Percentiles rank a stretch among this genome's conserved stretches.
These are phyloP conservation scores for Catostylus mosaicus DNA, from an alignment of 30 jellyfish, hydroid and myxozoan genomes.

Conservation along the genomic window DNA sequence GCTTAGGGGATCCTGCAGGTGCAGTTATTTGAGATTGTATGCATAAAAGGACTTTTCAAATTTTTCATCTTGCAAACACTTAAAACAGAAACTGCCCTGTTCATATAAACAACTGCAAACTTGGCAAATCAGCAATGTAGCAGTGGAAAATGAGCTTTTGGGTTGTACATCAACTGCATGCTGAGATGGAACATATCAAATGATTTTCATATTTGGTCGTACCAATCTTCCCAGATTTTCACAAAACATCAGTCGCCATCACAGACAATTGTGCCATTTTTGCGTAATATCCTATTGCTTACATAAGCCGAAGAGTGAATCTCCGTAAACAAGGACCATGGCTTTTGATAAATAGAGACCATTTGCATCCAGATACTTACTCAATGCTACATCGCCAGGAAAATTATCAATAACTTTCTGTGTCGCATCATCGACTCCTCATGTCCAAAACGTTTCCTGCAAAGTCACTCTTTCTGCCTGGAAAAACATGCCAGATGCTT, in stretches of 20 bases:
- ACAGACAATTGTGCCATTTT: too few species aligned
- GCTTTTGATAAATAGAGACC: slow-evolving; percentile 40
- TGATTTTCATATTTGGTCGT: too few species aligned
- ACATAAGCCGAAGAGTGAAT: not conserved
- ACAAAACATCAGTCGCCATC: too few species aligned
- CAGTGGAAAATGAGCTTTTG: slow-evolving; percentile 2
- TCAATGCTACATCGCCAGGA: slow-evolving; percentile 35
- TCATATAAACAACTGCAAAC: slow-evolving; percentile 13
- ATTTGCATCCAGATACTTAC: slow-evolving; percentile 21
- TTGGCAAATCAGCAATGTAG: slow-evolving; percentile 10
- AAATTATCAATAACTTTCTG: slow-evolving; percentile 26
- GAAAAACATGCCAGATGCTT: slow-evolving; percentile 22
- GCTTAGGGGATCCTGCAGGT: slow-evolving; percentile 16
- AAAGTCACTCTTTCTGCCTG: slow-evolving; percentile 17
- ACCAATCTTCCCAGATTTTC: too few species aligned
- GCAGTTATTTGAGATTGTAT: not conserved
- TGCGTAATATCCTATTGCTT: too few species aligned
- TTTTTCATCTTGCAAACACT: slow-evolving; percentile 7
- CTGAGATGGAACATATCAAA: slow-evolving; percentile 12
- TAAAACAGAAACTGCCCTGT: slow-evolving; percentile 10
- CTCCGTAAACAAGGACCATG: slow-evolving; percentile 15
- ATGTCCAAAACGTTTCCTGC: slow-evolving; percentile 24
- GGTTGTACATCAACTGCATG: slow-evolving; percentile 9
- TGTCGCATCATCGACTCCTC: slow-evolving; percentile 27
- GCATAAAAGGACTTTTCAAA: slow-evolving; percentile 8